Conservation (phyloP, 2,888 invertebrate genomes). For the Phytoseiulus persimilis region DNA sequence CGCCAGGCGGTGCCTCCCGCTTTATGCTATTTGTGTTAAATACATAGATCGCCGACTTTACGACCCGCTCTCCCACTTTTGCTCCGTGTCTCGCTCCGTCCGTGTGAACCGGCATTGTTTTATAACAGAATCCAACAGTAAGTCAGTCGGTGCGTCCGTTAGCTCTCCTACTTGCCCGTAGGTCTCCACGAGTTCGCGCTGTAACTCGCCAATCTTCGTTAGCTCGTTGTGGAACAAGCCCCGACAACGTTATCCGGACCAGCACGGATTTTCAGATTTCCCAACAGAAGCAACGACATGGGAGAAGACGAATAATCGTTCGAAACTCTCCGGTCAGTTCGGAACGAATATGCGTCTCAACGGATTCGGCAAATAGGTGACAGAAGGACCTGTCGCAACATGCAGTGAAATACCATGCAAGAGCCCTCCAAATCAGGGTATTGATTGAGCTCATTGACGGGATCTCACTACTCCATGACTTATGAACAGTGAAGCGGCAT, state of each 20-base stretch:
- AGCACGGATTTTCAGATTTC: neutral
- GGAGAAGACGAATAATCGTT: no score
- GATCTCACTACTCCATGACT: no score
- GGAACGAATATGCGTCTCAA: no score
- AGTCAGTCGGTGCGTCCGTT: neutral
- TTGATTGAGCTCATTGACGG: no score
- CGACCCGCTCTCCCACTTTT: neutral
- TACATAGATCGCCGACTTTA: conserved; percentile 5
- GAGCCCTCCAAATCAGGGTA: no score
- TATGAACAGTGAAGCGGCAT: no score
- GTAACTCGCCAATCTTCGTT: neutral
- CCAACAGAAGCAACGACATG: no score
- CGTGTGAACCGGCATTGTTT: conserved; percentile 5
- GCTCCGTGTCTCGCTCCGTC: neutral
- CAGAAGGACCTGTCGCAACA: no score
- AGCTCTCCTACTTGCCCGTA: neutral
- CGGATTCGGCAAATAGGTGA: no score
- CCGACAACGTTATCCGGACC: neutral
- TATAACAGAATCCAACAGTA: conserved; percentile 5
- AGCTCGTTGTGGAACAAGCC: neutral
- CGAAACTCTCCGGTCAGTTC: no score
- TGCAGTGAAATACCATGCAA: no score
- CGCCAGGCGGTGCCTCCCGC: conserved; percentile 5
- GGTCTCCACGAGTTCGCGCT: neutral
- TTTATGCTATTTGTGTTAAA: conserved; percentile 5